A percentile compares a stretch with the other conserved stretches of the same genome.
phyloP scores from a whole-genome alignment of 2,888 invertebrate species.

The Pachydiplax longipennis region DNA sequence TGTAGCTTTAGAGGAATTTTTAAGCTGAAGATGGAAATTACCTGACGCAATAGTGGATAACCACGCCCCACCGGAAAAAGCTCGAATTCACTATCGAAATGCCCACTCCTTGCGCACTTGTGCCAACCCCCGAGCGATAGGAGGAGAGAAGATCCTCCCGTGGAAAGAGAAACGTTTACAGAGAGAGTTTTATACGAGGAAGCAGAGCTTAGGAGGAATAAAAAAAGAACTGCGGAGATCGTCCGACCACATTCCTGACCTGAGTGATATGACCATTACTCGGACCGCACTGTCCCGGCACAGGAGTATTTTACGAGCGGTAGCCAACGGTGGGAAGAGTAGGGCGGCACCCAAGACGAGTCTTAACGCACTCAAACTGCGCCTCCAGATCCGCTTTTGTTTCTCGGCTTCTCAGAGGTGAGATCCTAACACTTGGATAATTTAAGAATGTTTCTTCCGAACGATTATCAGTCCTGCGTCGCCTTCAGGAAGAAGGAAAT shows the following conservation, averaged over 20 bases:
- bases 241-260: conserved; percentile 6
- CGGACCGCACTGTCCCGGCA: not conserved
- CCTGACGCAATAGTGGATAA: not conserved
- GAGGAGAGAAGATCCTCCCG: no score
- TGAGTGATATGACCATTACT: conserved; percentile 31
- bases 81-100: no score
- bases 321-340: not conserved
- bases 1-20: no score
- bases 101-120: no score
- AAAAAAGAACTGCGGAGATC: not conserved
- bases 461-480: no score
- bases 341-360: not conserved
- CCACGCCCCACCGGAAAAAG: no score
- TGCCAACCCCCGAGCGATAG: no score
- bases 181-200: not conserved
- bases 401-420: not conserved
- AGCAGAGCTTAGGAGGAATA: not conserved
- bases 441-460: no score
- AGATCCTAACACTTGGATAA: no score
- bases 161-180: no score
- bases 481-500: no score
- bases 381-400: not conserved
- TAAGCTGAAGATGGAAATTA: not conserved
- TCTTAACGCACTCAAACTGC: not conserved
- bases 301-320: conserved; percentile 8